Conservation (phyloP, 2,888 invertebrate genomes). For the Thecophora atra region DNA sequence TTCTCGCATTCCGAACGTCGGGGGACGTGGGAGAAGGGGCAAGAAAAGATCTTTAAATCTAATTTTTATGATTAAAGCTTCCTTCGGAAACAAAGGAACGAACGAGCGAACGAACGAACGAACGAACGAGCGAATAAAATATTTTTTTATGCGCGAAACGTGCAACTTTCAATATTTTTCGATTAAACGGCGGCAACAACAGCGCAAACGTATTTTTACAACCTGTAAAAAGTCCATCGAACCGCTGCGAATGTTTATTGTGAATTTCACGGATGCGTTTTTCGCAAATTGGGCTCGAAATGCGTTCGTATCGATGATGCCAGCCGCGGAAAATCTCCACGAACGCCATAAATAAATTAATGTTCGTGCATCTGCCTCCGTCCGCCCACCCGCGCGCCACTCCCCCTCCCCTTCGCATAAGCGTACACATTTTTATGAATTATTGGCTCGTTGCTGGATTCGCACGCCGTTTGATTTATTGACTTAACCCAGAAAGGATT, state of each 20-base stretch:
- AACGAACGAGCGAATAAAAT: conserved; percentile 14
- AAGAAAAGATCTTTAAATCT: conserved; percentile 3
- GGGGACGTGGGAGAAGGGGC: not conserved
- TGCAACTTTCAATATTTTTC: conserved; percentile 7
- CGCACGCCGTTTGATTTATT: too few relatives aligned
- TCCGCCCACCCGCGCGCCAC: not conserved
- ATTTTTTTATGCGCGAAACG: conserved; percentile 24
- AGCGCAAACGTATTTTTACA: not conserved
- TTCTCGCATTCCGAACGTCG: not conserved
- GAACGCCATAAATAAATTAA: not conserved
- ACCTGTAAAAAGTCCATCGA: conserved; percentile 3
- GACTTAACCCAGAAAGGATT: too few relatives aligned
- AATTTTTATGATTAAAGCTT: conserved; percentile 16
- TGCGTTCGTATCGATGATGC: conserved; percentile 7
- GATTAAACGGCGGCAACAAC: conserved; percentile 8
- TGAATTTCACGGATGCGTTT: not conserved
- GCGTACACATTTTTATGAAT: too few relatives aligned
- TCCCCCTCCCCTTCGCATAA: too few relatives aligned
- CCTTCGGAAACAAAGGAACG: not conserved
- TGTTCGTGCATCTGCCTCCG: not conserved
- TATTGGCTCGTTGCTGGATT: too few relatives aligned
- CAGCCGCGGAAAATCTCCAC: not conserved
- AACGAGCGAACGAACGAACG: not conserved
- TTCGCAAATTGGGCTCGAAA: conserved; percentile 12
- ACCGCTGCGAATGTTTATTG: not conserved